Percentiles rank a stretch among this genome's conserved stretches.
phyloP scores from a whole-genome alignment of 2,888 invertebrate species.

The Griposia aprilina region DNA sequence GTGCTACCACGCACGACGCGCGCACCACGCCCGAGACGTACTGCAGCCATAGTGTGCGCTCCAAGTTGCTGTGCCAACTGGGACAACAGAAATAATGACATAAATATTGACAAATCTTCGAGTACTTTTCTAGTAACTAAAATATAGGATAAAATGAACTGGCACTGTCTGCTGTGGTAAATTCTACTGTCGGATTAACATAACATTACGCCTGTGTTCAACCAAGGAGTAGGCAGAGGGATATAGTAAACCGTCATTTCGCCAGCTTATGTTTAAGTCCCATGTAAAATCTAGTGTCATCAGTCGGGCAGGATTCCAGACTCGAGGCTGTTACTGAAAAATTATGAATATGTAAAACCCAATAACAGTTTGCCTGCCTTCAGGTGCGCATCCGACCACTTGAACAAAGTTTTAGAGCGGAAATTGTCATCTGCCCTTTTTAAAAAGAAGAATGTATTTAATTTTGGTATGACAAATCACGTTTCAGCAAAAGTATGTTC shows the following conservation, averaged over 20 bases:
- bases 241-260: too few relatives aligned
- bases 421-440: background rate
- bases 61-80: conserved; percentile 97
- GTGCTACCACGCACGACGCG: conserved; percentile 95
- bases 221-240: too few relatives aligned
- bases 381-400: background rate
- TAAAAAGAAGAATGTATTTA: background rate
- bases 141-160: background rate
- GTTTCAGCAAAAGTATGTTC: background rate
- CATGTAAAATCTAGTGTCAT: too few relatives aligned
- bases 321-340: background rate
- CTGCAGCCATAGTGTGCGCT: conserved; percentile 97
- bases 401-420: background rate
- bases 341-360: background rate
- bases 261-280: too few relatives aligned
- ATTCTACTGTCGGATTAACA: background rate
- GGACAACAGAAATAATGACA: conserved; percentile 6
- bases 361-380: background rate
- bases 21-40: conserved; percentile 96
- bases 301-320: too few relatives aligned
- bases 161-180: background rate
- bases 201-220: background rate
- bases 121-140: background rate
- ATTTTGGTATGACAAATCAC: background rate
- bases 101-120: background rate